Conservation (phyloP, 2,888 invertebrate species). For the Idaea biselata region DNA sequence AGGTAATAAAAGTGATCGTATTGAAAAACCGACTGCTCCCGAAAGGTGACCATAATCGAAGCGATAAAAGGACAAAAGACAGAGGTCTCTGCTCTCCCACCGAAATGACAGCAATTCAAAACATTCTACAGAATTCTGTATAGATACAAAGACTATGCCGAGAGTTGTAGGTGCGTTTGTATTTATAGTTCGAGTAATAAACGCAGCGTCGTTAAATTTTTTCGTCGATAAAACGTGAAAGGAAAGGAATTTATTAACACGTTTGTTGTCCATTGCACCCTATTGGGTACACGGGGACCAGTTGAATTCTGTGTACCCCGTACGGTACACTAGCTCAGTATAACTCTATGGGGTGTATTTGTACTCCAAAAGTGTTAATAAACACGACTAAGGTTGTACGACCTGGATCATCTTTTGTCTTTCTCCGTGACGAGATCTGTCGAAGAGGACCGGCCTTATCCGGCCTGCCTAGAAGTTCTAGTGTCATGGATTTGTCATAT, state of each 20-base stretch:
- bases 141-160: neutral
- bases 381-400: no score
- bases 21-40: conserved; percentile 33
- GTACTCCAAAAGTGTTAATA: no score
- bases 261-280: no score
- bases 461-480: neutral
- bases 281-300: no score
- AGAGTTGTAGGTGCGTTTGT: neutral
- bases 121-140: no score
- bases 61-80: conserved; percentile 26
- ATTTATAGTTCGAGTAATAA: conserved; percentile 21
- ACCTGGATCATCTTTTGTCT: no score
- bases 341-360: no score
- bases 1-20: conserved; percentile 38
- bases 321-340: no score
- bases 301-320: no score
- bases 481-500: neutral
- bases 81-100: neutral
- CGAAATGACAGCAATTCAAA: neutral
- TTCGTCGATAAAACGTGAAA: conserved; percentile 1
- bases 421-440: no score
- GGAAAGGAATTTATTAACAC: neutral
- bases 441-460: no score
- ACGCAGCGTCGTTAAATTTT: conserved; percentile 17
- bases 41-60: conserved; percentile 32